Conservation (phyloP, 2,888 invertebrate species). For the Epistrophella euchroma region DNA sequence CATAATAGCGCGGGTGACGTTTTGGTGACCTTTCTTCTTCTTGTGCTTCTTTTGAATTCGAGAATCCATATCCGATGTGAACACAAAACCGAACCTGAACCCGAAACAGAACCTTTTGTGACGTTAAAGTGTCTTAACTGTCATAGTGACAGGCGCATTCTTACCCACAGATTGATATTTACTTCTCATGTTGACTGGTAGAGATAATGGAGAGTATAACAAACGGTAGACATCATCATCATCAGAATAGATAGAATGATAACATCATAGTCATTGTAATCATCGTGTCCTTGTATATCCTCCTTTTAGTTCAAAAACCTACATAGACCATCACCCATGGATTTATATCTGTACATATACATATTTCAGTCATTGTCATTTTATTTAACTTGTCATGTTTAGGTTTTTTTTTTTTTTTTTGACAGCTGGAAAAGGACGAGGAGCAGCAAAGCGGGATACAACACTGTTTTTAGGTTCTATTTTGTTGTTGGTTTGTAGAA, state of each 20-base stretch:
- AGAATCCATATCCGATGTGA: too few relatives aligned
- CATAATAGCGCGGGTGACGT: constrained; percentile 55
- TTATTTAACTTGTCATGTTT: constrained; percentile 72
- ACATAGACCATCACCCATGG: constrained; percentile 38
- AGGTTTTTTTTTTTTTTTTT: constrained; percentile 37
- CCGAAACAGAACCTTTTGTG: background rate
- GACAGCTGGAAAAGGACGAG: background rate
- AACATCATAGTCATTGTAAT: constrained; percentile 67
- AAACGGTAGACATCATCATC: constrained; percentile 30
- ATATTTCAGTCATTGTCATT: constrained; percentile 69
- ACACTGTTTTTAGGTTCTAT: constrained; percentile 34
- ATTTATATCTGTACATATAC: constrained; percentile 18
- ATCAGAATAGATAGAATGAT: constrained; percentile 60
- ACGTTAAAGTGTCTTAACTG: constrained; percentile 38
- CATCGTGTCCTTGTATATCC: constrained; percentile 64
- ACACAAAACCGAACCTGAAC: background rate
- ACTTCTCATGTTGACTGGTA: constrained; percentile 29
- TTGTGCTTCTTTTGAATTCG: background rate
- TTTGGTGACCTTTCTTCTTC: constrained; percentile 33
- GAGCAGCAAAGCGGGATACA: background rate
- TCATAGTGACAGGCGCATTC: constrained; percentile 63
- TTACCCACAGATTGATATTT: constrained; percentile 66
- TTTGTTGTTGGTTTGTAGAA: constrained; percentile 22
- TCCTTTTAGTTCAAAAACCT: background rate
- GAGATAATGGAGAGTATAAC: background rate